Evolutionary conservation across 2,888 invertebrate genomes (phyloP), one percentile per base, ranked within the genome.

Genomic region (Cataglyphis altisquamis): DNA sequence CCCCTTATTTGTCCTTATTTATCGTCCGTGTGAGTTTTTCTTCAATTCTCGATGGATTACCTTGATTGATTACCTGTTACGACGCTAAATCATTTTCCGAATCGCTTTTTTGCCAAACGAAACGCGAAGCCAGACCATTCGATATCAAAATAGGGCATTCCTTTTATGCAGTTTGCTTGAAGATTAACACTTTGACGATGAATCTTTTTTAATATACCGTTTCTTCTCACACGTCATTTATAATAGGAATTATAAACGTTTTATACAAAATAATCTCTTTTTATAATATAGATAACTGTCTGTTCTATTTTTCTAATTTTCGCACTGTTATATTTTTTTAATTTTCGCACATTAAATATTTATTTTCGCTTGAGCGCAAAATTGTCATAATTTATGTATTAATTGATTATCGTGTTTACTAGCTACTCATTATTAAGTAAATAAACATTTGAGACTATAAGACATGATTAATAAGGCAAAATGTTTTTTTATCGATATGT

Each of bases 41-140:
- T 84, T 72, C 89, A 84, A 90, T 90, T 87, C 84, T 84, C 88
- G n/a, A 48, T 90, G 87, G 86, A 88, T 89, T 89, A 86, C 87
- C 90, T 91, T 89, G 91, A 91, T 91, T 91, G 91, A 91, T 91
- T 87, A 90, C 90, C 86, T 86, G 89, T 87, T 90, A 89, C 90
- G 87, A 88, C 89, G 84, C 90, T 91, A 91, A 91, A 90, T 91
- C 90, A 90, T 90, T 18, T 48, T 91, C 87, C 87, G 72, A 78
- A 68, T 84, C 83, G 87, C 82, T 86, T 85, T 85, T 86, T 85
- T 83, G 83, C 72, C 80, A 48, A 64, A 60, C 36, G 62, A 63
- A 55, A 68, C 60, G 67, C 29, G 83, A 60, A 83, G 52, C 84
- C n/a, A 48, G n/a, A 39, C 8, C 32, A 72, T 63, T n/a, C 66